A percentile compares a stretch with the other conserved stretches of the same genome.
These are phyloP conservation scores for Drosophila pandora DNA, from an alignment of 1,140 invertebrate species.

Conservation along the genomic window DNA sequence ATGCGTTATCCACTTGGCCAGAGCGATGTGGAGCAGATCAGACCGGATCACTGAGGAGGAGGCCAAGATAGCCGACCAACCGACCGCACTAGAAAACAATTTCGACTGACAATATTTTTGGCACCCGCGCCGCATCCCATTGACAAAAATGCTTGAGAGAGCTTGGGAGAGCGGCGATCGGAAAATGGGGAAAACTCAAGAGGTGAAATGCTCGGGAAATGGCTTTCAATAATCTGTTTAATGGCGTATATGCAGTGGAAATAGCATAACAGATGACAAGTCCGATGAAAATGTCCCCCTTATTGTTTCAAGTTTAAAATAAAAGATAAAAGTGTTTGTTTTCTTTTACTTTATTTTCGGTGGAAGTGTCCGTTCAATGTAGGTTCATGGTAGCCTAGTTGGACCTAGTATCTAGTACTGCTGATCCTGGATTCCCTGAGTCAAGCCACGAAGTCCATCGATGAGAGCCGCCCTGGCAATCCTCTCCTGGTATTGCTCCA, in stretches of 20 bases:
- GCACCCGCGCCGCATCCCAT: constrained; percentile 66
- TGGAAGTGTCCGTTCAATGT: background rate
- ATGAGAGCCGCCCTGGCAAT: constrained; percentile 18
- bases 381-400: background rate
- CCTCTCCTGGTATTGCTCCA: constrained; percentile 21
- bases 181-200: constrained; percentile 34
- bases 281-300: constrained; percentile 9
- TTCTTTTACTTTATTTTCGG: background rate
- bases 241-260: constrained; percentile 22
- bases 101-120: constrained; percentile 79
- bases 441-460: constrained; percentile 27
- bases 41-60: constrained; percentile 27
- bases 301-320: background rate
- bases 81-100: constrained; percentile 75
- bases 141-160: constrained; percentile 50
- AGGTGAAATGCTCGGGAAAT: constrained; percentile 33
- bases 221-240: constrained; percentile 36
- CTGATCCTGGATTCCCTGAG: constrained; percentile 33
- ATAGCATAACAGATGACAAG: constrained; percentile 7
- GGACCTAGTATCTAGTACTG: constrained; percentile 10
- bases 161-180: background rate
- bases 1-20: constrained; percentile 13
- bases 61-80: constrained; percentile 33
- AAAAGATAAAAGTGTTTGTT: background rate
- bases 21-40: constrained; percentile 23